Evolutionary conservation across 2,797 vertebrate genomes (phyloP), one percentile per base, ranked within the genome.

Genomic region (Channa striata): DNA sequence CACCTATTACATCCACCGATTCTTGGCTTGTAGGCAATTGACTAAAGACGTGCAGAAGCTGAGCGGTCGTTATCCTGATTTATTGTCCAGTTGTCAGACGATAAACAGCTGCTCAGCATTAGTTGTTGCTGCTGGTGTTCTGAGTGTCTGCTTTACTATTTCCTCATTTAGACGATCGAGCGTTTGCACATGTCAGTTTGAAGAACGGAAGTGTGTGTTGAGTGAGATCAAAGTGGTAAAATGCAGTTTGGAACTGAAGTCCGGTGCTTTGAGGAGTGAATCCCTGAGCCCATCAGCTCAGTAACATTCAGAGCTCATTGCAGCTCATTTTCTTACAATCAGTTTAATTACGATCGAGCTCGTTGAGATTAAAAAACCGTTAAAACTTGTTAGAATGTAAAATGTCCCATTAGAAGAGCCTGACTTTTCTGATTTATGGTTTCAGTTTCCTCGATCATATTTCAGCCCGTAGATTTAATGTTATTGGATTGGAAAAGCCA

Each of bases 61-160:
- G 42, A 57, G 37, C 50, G 21, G 21, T 39, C 50, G 13, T 51
- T 61, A 20, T 34, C 46, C 57, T 57, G 62, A 51, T 46, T 40
- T 46, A 39, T 44, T 12, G 43, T 40, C 34, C 11, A 0, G 19
- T 20, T 12, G 0, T 30, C 13, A 56, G 11, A 51, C 30, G 25
- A 20, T 61, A 13, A 57, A 21, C 64, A 36, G 64, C 57, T 50
- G 64, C 50, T 12, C 50, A 43, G 49, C 58, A 30, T 64, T 50
- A 62, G 58, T 44, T 12, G 34, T 25, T 44, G 59, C 33, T 4
- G 16, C 17, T 23, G 43, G 11, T 3, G 62, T 23, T 53, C 25
- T 30, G 4, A 0, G 25, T 4, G n/a, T 34, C 13, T 16, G 13
- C 13, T 1, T 42, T 42, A 42, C 13, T 16, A 11, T 13, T 12